These are phyloP conservation scores for Melanogrammus aeglefinus DNA, from an alignment of 2,797 vertebrate species.

Conservation along the genomic window DNA sequence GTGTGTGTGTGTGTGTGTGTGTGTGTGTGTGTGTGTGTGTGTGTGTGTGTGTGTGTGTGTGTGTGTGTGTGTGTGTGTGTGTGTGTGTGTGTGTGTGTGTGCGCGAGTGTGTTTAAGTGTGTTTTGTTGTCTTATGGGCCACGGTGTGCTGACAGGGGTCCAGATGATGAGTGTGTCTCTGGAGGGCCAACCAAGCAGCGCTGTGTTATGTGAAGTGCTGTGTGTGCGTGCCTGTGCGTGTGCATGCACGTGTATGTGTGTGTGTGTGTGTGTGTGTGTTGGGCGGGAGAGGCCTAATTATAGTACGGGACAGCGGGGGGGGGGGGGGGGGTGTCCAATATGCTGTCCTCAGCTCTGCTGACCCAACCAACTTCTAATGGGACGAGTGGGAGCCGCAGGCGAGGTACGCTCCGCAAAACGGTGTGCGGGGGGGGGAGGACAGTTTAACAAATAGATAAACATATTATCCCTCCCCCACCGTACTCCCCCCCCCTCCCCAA, in stretches of 20 bases:
- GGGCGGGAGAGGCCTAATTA: neutral
- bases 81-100: too few species aligned
- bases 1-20: too few species aligned
- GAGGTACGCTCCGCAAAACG: slow-evolving; percentile 28
- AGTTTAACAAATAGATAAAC: slow-evolving; percentile 54
- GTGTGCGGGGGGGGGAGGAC: slow-evolving; percentile 36
- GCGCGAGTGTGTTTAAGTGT: slow-evolving; percentile 7
- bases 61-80: too few species aligned
- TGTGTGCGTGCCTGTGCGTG: too few species aligned
- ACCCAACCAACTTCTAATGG: slow-evolving; percentile 64
- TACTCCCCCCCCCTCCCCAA: neutral
- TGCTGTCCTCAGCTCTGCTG: slow-evolving; percentile 72
- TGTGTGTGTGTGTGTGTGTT: too few species aligned
- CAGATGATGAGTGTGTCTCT: slow-evolving; percentile 59
- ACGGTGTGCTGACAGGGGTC: slow-evolving; percentile 31
- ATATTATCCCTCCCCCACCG: slow-evolving; percentile 21
- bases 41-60: too few species aligned
- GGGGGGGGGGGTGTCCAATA: slow-evolving; percentile 44
- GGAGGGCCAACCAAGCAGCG: slow-evolving; percentile 72
- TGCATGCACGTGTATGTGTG: too few species aligned
- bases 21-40: too few species aligned
- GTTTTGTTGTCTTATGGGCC: slow-evolving; percentile 15
- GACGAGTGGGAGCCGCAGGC: slow-evolving; percentile 48
- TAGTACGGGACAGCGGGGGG: neutral
- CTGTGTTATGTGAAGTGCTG: slow-evolving; percentile 51